Evolutionary conservation across 1,140 invertebrate genomes (phyloP).

Genomic region (Leptopilina clavipes): DNA sequence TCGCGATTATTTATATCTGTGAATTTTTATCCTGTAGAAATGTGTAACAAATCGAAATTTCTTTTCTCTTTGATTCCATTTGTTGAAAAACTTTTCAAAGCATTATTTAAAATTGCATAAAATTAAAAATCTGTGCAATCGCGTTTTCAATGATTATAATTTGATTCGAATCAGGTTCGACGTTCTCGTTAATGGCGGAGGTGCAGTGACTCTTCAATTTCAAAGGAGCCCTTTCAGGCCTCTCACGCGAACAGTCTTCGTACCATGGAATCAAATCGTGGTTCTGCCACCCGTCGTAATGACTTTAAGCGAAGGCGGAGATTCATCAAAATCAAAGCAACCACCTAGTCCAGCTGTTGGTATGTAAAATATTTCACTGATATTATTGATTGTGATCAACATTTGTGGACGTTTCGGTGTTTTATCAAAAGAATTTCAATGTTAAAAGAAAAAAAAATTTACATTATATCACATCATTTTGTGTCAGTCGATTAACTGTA

Average conservation of each 20-base stretch:
- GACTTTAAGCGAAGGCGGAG: slow-evolving; percentile 85
- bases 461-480: neutral
- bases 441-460: neutral
- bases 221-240: slow-evolving; percentile 93
- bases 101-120: neutral
- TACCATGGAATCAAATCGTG: slow-evolving; percentile 97
- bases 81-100: no score
- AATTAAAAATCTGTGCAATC: neutral
- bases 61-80: no score
- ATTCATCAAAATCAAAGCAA: slow-evolving; percentile 74
- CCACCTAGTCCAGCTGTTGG: slow-evolving; percentile 70
- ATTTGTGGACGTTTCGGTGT: slow-evolving; percentile 33
- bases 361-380: slow-evolving; percentile 52
- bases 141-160: neutral
- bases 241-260: slow-evolving; percentile 90
- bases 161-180: slow-evolving; percentile 87
- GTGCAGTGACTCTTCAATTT: slow-evolving; percentile 97
- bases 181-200: slow-evolving; percentile 97
- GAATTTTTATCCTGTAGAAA: neutral
- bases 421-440: slow-evolving; percentile 16
- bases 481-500: neutral
- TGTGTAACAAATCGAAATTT: no score
- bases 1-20: neutral
- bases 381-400: slow-evolving; percentile 29
- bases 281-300: slow-evolving; percentile 91